Conservation (phyloP, 2,113 vertebrate genomes). For the Scomber scombrus region DNA sequence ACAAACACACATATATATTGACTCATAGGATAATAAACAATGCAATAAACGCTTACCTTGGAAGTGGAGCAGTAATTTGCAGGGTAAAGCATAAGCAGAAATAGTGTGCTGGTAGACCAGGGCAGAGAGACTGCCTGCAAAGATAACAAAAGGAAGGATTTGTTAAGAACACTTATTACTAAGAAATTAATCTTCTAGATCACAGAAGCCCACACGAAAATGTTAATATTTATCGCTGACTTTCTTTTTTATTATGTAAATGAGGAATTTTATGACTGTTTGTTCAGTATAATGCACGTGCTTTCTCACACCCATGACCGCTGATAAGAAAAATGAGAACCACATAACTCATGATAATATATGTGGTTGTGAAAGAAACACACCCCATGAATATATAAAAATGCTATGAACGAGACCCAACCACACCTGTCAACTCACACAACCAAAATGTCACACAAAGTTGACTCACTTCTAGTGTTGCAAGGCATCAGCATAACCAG, state of each 20-base stretch:
- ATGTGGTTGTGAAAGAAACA: conserved; percentile 13
- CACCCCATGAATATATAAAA: conserved; percentile 21
- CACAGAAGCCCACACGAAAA: not conserved
- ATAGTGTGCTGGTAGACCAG: conserved; percentile 93
- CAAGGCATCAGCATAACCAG: not conserved
- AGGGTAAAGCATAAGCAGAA: conserved; percentile 88
- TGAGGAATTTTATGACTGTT: not conserved
- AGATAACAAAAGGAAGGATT: conserved; percentile 1
- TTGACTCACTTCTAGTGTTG: conserved; percentile 52
- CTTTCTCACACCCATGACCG: not conserved
- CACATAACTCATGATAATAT: not conserved
- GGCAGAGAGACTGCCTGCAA: conserved; percentile 92
- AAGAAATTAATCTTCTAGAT: not conserved
- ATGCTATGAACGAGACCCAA: conserved; percentile 14
- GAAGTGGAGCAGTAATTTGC: conserved; percentile 86
- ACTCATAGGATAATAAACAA: not conserved
- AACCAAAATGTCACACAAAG: conserved; percentile 12
- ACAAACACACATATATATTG: not conserved
- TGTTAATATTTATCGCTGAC: not conserved
- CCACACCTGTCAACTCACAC: not conserved
- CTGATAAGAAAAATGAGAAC: not conserved
- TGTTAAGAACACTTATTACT: not conserved
- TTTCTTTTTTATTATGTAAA: not conserved
- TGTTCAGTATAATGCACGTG: not conserved
- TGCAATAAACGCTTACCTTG: conserved; percentile 79